phyloP scores from a whole-genome alignment of 2,113 vertebrate species.

The Seriola aureovittata region DNA sequence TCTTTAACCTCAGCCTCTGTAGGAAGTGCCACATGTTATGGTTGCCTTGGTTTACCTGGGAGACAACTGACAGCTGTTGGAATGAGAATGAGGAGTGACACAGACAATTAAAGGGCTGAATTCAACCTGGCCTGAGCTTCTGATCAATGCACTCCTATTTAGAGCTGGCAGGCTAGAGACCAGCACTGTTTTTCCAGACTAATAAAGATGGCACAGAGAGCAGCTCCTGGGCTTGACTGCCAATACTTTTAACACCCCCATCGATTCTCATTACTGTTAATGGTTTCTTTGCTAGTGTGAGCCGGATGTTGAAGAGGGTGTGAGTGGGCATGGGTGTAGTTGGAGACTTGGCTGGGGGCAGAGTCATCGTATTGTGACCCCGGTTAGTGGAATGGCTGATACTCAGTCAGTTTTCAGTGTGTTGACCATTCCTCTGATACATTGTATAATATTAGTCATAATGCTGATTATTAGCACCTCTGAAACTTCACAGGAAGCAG shows the following conservation, averaged over 20 bases:
- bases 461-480: background rate
- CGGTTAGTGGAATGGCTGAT: slow-evolving; percentile 7
- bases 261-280: slow-evolving; percentile 81
- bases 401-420: background rate
- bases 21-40: slow-evolving; percentile 18
- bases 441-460: background rate
- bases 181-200: slow-evolving; percentile 67
- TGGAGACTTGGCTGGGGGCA: slow-evolving; percentile 31
- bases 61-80: slow-evolving; percentile 64
- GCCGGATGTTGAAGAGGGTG: slow-evolving; percentile 53
- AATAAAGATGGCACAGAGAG: slow-evolving; percentile 73
- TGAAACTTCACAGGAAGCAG: background rate
- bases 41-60: slow-evolving; percentile 48
- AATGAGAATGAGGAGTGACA: slow-evolving; percentile 60
- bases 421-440: slow-evolving; percentile 19
- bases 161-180: slow-evolving; percentile 57
- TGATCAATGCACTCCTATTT: slow-evolving; percentile 78
- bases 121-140: slow-evolving; percentile 68
- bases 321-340: slow-evolving; percentile 40
- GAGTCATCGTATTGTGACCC: slow-evolving; percentile 36
- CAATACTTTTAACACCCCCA: slow-evolving; percentile 77
- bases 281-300: slow-evolving; percentile 70
- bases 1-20: slow-evolving; percentile 6
- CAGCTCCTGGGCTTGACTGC: slow-evolving; percentile 63
- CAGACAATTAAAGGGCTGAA: slow-evolving; percentile 67